These are phyloP conservation scores for Pluvianellus socialis DNA, from an alignment of 2,113 vertebrate genomes.

Conservation along the genomic window DNA sequence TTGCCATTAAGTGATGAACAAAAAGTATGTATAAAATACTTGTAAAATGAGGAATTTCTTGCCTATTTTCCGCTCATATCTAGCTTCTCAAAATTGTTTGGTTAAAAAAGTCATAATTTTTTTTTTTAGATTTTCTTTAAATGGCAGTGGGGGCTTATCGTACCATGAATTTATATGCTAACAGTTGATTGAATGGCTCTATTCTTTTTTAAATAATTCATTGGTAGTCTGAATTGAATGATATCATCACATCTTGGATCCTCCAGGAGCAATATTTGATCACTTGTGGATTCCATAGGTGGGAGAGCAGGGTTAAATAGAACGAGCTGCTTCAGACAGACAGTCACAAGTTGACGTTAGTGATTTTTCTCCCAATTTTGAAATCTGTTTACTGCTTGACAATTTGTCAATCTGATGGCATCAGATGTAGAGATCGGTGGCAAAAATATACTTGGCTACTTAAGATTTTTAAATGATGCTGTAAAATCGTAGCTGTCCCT, in stretches of 20 bases:
- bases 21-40: not conserved
- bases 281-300: not conserved
- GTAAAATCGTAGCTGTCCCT: not conserved
- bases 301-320: not conserved
- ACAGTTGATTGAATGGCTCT: not conserved
- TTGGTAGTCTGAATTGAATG: not conserved
- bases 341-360: not conserved
- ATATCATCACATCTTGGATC: not conserved
- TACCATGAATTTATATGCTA: not conserved
- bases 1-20: not conserved
- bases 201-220: not conserved
- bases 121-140: not conserved
- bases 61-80: fast-evolving
- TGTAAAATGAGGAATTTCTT: not conserved
- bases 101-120: not conserved
- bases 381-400: not conserved
- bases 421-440: not conserved
- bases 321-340: not conserved
- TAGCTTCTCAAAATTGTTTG: not conserved
- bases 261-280: not conserved
- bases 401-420: not conserved
- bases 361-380: not conserved
- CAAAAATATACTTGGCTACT: not conserved
- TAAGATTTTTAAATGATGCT: not conserved
- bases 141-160: not conserved